Evolutionary conservation across 2,797 vertebrate species (phyloP).

Genomic region (Sciurus carolinensis): DNA sequence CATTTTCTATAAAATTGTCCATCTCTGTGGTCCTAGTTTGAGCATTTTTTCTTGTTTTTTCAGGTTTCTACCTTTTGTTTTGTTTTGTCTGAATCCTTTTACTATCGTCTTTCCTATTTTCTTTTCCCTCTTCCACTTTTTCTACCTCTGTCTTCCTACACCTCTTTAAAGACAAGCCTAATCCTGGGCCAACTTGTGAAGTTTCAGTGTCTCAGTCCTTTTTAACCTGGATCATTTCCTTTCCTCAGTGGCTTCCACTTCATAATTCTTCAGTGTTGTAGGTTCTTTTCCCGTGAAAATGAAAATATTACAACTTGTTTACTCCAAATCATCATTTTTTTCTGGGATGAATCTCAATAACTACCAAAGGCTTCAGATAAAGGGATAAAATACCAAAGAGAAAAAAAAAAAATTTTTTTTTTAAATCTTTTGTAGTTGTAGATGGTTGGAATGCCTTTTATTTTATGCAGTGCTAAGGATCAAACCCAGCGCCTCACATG

Average conservation of each 20-base stretch:
- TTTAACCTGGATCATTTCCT: background rate
- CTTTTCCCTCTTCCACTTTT: background rate
- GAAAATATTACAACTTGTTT: background rate
- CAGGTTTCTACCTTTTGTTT: background rate
- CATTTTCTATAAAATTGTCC: background rate
- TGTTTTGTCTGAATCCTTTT: background rate
- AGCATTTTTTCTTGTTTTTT: background rate
- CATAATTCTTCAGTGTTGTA: background rate
- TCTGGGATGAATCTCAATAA: background rate
- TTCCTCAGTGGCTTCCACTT: background rate
- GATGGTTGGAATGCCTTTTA: too few species aligned
- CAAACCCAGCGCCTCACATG: too few species aligned
- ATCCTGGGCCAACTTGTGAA: background rate
- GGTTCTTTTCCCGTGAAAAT: slow-evolving; percentile 19
- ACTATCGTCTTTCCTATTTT: background rate
- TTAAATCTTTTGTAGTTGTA: too few species aligned
- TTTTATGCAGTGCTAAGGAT: too few species aligned
- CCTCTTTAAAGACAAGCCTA: background rate
- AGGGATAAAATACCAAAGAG: background rate
- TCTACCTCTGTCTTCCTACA: background rate
- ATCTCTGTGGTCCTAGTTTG: background rate
- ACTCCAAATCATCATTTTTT: slow-evolving; percentile 20
- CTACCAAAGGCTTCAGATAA: slow-evolving; percentile 27
- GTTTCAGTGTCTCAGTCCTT: background rate
- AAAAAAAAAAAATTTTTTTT: background rate